A percentile compares a stretch with the other conserved stretches of the same genome.
Conservation (phyloP, 2,888 invertebrate genomes). For the Lamellibrachia columna region DNA sequence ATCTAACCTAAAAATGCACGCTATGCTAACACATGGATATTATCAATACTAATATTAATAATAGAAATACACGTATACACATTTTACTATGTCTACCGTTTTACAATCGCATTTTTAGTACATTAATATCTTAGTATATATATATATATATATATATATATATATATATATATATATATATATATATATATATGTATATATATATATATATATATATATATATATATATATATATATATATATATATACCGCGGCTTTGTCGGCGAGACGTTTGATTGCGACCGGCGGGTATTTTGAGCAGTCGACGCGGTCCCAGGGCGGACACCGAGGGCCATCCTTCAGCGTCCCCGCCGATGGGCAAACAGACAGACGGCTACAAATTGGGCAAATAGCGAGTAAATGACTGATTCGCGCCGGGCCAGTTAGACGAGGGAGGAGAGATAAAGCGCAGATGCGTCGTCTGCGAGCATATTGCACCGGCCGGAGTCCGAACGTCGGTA, state of each 20-base stretch:
- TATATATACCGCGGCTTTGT: background rate
- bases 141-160: too few species aligned
- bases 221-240: too few species aligned
- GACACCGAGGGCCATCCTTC: background rate
- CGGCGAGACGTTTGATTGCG: background rate
- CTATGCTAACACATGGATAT: too few species aligned
- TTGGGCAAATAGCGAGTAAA: constrained; percentile 16
- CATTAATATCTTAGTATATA: too few species aligned
- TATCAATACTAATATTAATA: too few species aligned
- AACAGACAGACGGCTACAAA: background rate
- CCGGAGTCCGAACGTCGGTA: background rate
- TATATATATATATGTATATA: too few species aligned
- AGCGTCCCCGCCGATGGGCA: background rate
- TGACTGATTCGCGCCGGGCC: constrained; percentile 7
- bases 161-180: too few species aligned
- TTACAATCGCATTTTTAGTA: too few species aligned
- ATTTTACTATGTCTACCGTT: too few species aligned
- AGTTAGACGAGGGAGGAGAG: background rate
- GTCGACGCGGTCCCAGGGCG: background rate
- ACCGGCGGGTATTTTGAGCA: background rate
- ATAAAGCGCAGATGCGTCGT: constrained; percentile 11
- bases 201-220: too few species aligned
- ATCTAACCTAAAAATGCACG: too few species aligned
- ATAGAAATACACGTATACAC: too few species aligned
- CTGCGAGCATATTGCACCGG: background rate